Evolutionary conservation across 1,140 invertebrate species (phyloP).

Genomic region (Polypedilum pembai): DNA sequence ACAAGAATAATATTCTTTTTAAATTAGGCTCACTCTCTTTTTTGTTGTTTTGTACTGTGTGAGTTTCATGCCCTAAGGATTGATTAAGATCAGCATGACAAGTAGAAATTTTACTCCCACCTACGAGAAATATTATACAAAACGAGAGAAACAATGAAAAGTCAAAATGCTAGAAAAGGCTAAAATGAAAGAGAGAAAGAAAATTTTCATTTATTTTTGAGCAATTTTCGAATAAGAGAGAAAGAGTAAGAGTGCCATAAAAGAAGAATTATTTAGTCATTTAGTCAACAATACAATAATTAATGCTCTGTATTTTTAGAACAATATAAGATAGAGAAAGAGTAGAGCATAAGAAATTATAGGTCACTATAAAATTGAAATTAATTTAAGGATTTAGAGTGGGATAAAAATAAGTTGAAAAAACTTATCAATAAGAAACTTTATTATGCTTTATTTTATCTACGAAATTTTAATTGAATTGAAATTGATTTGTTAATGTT

Average conservation of each 20-base stretch:
- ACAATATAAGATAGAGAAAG: not conserved
- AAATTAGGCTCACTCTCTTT: not conserved
- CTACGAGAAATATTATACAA: not conserved
- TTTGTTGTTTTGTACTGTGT: not conserved
- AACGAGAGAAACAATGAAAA: not conserved
- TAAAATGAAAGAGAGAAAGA: not conserved
- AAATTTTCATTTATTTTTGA: constrained; percentile 3
- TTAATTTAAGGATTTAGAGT: no score
- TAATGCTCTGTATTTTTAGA: not conserved
- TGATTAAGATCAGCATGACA: constrained; percentile 15
- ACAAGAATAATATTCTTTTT: not conserved
- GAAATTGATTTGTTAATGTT: no score
- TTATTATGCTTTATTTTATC: no score
- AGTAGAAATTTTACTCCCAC: not conserved
- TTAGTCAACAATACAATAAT: constrained; percentile 19
- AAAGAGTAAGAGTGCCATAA: not conserved
- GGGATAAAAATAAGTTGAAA: no score
- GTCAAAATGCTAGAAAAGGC: not conserved
- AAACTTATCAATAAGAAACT: no score
- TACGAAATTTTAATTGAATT: no score
- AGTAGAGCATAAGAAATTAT: not conserved
- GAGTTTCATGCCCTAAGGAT: not conserved
- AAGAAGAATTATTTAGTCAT: not conserved
- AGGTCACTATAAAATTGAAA: not conserved
- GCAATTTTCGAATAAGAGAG: no score